These are phyloP conservation scores for Sebastes kiyomatsui DNA, from an alignment of 2,797 vertebrate species.

Conservation along the genomic window DNA sequence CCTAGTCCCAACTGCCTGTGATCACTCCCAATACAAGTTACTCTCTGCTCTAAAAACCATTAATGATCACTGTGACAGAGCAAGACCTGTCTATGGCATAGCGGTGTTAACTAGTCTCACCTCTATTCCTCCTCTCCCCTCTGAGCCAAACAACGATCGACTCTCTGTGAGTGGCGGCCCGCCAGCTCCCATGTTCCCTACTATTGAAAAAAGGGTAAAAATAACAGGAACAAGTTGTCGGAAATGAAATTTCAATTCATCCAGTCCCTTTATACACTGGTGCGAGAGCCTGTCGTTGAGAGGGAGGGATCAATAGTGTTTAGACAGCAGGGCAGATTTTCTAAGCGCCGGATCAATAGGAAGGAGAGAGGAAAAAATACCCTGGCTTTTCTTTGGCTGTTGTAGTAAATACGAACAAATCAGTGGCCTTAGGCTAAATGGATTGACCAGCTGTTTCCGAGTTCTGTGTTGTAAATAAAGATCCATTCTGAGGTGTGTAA, in stretches of 20 bases:
- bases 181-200: conserved; percentile 76
- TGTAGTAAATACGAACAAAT: conserved; percentile 90
- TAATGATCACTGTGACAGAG: background rate
- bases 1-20: background rate
- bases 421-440: conserved; percentile 93
- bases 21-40: background rate
- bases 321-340: conserved; percentile 94
- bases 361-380: conserved; percentile 87
- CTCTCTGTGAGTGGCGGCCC: conserved; percentile 74
- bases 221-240: conserved; percentile 93
- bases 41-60: conserved; percentile 3
- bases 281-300: conserved; percentile 86
- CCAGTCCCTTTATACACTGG: conserved; percentile 91
- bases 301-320: conserved; percentile 93
- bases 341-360: conserved; percentile 93
- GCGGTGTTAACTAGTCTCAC: conserved; percentile 40
- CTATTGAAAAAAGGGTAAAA: conserved; percentile 83
- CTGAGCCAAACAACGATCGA: conserved; percentile 76
- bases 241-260: conserved; percentile 97
- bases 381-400: conserved; percentile 87
- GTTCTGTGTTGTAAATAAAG: conserved; percentile 88
- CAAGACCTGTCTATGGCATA: conserved; percentile 1
- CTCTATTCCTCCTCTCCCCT: conserved; percentile 51
- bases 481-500: conserved; percentile 83
- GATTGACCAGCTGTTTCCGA: conserved; percentile 90